A percentile compares a stretch with the other conserved stretches of the same genome.
Evolutionary conservation across 2,797 vertebrate genomes (phyloP).

Genomic region (Onychomys leucogaster): DNA sequence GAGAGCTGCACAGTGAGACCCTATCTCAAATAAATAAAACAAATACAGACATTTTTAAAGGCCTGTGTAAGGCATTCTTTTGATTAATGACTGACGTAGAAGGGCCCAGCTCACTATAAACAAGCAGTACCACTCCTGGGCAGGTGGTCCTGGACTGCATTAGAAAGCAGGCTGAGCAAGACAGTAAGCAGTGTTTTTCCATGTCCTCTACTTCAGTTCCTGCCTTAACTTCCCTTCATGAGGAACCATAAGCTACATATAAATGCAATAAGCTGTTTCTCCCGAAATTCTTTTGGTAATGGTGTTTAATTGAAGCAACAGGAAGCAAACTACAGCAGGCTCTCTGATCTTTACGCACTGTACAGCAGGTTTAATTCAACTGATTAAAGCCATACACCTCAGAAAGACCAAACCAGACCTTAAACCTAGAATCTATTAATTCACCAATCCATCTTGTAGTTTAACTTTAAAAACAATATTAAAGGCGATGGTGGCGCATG

Average conservation of each 20-base stretch:
- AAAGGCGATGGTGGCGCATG: not conserved
- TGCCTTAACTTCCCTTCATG: not conserved
- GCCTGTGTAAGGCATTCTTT: not conserved
- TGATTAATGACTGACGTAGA: not conserved
- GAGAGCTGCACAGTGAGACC: not conserved
- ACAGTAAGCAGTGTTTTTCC: not conserved
- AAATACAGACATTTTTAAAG: not conserved
- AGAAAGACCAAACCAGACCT: slow-evolving; percentile 41
- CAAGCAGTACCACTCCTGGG: not conserved
- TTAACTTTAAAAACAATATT: not conserved
- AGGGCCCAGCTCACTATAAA: not conserved
- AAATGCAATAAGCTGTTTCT: not conserved
- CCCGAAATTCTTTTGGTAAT: not conserved
- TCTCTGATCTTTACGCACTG: slow-evolving; percentile 17
- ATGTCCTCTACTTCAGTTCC: not conserved
- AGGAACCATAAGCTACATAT: not conserved
- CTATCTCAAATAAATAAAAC: not conserved
- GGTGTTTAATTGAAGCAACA: not conserved
- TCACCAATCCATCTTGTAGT: slow-evolving; percentile 1
- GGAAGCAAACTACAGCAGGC: not conserved
- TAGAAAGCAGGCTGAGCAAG: not conserved
- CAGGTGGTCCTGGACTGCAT: not conserved
- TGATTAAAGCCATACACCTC: slow-evolving; percentile 20
- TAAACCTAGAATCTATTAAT: slow-evolving; percentile 43
- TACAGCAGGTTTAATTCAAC: not conserved